Percentiles rank a stretch among this genome's conserved stretches.
Evolutionary conservation across 2,113 vertebrate genomes (phyloP).

Genomic region (Microcebus jonahi): DNA sequence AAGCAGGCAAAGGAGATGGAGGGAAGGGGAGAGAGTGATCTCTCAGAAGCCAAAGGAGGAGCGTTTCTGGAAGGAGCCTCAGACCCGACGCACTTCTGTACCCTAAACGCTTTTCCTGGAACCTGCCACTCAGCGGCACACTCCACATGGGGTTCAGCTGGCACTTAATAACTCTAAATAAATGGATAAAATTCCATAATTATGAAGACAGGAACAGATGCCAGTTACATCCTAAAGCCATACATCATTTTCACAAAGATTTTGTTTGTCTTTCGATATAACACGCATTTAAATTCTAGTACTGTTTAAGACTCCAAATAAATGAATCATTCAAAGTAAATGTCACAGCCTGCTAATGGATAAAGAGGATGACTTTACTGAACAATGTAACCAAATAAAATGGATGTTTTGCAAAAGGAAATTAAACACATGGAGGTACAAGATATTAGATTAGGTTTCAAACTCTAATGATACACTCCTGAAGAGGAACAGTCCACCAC

Average conservation of each 20-base stretch:
- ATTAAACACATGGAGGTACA: constrained; percentile 64
- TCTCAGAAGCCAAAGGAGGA: neutral
- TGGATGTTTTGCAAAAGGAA: constrained; percentile 63
- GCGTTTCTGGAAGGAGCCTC: neutral
- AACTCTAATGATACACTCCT: constrained; percentile 49
- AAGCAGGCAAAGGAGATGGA: neutral
- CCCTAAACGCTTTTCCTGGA: neutral
- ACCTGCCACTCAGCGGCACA: neutral
- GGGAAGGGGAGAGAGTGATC: neutral
- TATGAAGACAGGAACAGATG: constrained; percentile 1
- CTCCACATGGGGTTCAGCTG: neutral
- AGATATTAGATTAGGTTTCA: constrained; percentile 69
- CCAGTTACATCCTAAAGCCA: neutral
- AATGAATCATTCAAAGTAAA: constrained; percentile 70
- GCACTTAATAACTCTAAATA: neutral
- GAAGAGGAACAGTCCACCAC: neutral
- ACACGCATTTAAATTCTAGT: constrained; percentile 61
- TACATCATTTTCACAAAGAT: constrained; percentile 43
- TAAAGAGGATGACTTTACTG: constrained; percentile 56
- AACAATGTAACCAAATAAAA: constrained; percentile 61
- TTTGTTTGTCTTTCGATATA: constrained; percentile 64
- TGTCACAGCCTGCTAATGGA: constrained; percentile 57
- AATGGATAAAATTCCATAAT: constrained; percentile 44
- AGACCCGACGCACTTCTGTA: neutral
- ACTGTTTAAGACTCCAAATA: constrained; percentile 62